phyloP scores from a whole-genome alignment of 2,113 vertebrate genomes.

The Rana temporaria region DNA sequence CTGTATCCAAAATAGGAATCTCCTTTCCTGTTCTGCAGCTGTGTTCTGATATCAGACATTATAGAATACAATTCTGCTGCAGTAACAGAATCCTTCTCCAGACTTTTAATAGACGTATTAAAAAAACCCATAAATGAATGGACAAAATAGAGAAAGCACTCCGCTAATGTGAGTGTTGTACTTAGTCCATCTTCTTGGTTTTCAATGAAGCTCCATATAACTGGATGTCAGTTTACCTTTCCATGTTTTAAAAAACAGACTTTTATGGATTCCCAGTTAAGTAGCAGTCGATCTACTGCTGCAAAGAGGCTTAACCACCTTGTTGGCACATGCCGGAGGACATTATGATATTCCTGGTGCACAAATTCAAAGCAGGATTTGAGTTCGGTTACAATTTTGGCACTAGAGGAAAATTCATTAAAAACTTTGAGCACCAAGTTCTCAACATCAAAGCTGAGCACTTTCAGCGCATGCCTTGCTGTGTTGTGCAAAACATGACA shows the following conservation, averaged over 20 bases:
- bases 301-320: no score
- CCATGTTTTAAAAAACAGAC: no score
- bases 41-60: not conserved
- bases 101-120: not conserved
- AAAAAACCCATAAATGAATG: not conserved
- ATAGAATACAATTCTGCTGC: not conserved
- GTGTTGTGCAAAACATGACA: not conserved
- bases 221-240: no score
- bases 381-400: not conserved
- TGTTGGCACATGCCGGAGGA: no score
- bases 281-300: no score
- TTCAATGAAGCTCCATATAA: no score
- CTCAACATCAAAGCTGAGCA: not conserved
- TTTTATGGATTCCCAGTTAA: no score
- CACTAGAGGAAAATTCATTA: not conserved
- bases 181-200: no score
- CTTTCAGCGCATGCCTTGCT: not conserved
- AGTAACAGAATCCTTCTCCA: not conserved
- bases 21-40: not conserved
- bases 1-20: conserved; percentile 4
- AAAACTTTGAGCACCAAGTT: not conserved
- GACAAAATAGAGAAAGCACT: not conserved
- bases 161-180: no score
- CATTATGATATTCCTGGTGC: no score
- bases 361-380: no score